These are phyloP conservation scores for Canis aureus DNA, from an alignment of 2,113 vertebrate species.

Conservation along the genomic window DNA sequence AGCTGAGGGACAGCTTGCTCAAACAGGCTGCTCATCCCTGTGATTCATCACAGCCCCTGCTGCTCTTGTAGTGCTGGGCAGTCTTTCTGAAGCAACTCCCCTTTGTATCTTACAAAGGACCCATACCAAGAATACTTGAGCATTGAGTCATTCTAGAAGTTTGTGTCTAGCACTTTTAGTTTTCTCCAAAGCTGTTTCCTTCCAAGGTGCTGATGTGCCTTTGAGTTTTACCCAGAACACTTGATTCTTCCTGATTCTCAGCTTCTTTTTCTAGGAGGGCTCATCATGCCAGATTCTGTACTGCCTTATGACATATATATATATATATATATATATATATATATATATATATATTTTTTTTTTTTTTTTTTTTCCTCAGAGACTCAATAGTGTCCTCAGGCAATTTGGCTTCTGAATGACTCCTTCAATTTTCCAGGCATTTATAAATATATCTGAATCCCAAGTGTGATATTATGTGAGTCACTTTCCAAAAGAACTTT, in stretches of 20 bases:
- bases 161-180: background rate
- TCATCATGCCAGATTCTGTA: background rate
- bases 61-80: background rate
- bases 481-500: background rate
- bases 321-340: too few species aligned
- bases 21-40: background rate
- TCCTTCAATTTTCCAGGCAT: background rate
- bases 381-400: background rate
- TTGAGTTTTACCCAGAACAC: slow-evolving; percentile 3
- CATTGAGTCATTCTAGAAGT: background rate
- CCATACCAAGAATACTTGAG: background rate
- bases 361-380: background rate
- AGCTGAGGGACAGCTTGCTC: background rate
- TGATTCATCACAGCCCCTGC: background rate
- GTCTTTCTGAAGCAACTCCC: background rate
- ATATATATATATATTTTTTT: too few species aligned
- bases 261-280: background rate
- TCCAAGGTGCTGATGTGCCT: background rate
- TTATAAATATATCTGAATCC: slow-evolving; percentile 23
- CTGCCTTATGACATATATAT: background rate
- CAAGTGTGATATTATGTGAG: background rate
- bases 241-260: background rate
- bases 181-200: background rate
- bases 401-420: slow-evolving; percentile 5
- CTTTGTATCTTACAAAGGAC: background rate